Percentiles rank a stretch among this genome's conserved stretches.
These are phyloP conservation scores for Conops quadrifasciatus DNA, from an alignment of 2,888 invertebrate species.

Conservation along the genomic window DNA sequence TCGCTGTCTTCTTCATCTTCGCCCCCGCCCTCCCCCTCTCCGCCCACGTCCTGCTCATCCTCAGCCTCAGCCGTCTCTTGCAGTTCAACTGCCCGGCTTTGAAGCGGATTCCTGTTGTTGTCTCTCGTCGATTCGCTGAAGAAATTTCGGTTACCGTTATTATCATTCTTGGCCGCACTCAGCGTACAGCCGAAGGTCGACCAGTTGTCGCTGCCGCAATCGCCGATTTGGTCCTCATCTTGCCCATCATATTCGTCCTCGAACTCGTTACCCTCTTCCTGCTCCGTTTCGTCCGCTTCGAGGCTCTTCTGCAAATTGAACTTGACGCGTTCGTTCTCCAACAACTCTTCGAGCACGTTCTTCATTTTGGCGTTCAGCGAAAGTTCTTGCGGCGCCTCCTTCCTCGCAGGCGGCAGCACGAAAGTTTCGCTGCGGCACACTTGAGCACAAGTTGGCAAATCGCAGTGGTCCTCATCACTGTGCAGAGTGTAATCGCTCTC, in stretches of 20 bases:
- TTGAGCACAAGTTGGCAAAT: conserved; percentile 36
- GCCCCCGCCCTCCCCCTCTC: conserved; percentile 47
- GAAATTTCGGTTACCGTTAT: conserved; percentile 59
- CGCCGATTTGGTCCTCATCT: conserved; percentile 37
- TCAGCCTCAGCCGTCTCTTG: conserved; percentile 45
- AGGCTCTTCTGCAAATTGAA: conserved; percentile 65
- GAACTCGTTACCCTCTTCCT: conserved; percentile 46
- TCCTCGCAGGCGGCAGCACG: conserved; percentile 47
- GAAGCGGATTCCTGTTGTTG: conserved; percentile 58
- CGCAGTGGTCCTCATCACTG: conserved; percentile 33
- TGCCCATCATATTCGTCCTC: conserved; percentile 50
- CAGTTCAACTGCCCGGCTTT: conserved; percentile 47
- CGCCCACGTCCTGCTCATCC: conserved; percentile 53
- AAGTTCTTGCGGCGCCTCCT: conserved; percentile 50
- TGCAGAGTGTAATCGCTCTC: conserved; percentile 36
- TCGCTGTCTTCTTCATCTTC: conserved; percentile 59
- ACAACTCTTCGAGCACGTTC: conserved; percentile 64
- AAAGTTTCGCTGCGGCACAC: conserved; percentile 58
- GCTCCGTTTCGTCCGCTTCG: conserved; percentile 51
- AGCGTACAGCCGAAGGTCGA: conserved; percentile 28
- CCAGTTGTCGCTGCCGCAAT: neutral
- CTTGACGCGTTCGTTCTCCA: conserved; percentile 65
- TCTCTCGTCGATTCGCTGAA: conserved; percentile 56
- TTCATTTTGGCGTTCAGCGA: conserved; percentile 67
- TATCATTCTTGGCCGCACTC: conserved; percentile 44